phyloP scores from a whole-genome alignment of 2,888 invertebrate species.

The Drosophila phalerata region DNA sequence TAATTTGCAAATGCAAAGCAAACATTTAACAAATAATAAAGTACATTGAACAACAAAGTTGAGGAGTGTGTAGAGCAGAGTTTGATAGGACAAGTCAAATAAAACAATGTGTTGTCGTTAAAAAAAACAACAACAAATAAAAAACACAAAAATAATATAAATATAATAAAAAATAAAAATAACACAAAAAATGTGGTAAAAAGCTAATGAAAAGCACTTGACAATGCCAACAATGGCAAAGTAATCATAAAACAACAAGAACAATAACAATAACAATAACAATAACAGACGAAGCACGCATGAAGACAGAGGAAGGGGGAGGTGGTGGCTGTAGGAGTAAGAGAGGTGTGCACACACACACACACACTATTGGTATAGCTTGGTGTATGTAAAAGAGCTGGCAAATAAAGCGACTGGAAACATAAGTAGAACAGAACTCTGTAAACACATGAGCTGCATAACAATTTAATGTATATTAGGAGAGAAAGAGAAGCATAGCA shows the following conservation, averaged over 20 bases:
- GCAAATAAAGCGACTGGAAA: constrained; percentile 17
- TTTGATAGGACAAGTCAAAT: constrained; percentile 26
- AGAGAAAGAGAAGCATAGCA: not conserved
- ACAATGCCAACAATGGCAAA: constrained; percentile 59
- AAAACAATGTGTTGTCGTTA: constrained; percentile 45
- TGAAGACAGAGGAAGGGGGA: not conserved
- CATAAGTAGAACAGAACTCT: constrained; percentile 32
- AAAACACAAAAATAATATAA: not conserved
- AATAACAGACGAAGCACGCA: not conserved
- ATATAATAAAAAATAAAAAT: constrained; percentile 14
- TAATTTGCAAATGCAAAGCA: constrained; percentile 60
- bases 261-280: not conserved
- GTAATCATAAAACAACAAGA: constrained; percentile 41
- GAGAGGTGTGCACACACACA: not conserved
- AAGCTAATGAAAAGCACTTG: constrained; percentile 59
- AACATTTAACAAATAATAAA: constrained; percentile 48
- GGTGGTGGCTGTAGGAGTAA: not conserved
- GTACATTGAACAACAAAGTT: not conserved
- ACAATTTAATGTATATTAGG: constrained; percentile 6
- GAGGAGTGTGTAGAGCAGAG: not conserved
- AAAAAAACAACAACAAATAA: not conserved
- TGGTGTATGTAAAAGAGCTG: constrained; percentile 4
- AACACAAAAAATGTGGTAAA: constrained; percentile 53
- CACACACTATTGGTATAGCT: not conserved
- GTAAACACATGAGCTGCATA: constrained; percentile 43